Conservation (phyloP, 1,140 invertebrate genomes). For the Cotesia typhae region DNA sequence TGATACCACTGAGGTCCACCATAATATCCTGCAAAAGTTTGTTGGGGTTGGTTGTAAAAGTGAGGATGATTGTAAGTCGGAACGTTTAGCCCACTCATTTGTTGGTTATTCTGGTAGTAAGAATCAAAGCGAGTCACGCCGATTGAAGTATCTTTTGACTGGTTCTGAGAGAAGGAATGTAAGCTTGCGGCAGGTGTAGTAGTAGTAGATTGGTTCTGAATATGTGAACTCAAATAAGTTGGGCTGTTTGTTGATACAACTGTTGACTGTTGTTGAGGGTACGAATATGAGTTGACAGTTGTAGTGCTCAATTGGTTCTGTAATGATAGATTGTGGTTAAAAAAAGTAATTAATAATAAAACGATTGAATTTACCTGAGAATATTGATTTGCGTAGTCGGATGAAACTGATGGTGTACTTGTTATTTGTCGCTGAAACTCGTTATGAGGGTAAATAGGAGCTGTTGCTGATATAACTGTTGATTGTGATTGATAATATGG, state of each 20-base stretch:
- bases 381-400: too few species aligned
- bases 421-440: too few species aligned
- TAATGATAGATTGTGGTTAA: too few species aligned
- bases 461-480: background rate
- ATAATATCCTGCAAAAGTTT: background rate
- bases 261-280: too few species aligned
- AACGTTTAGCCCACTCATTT: background rate
- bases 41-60: too few species aligned
- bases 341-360: too few species aligned
- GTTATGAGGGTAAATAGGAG: background rate
- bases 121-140: background rate
- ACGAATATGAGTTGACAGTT: too few species aligned
- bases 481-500: background rate
- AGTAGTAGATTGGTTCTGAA: conserved; percentile 1
- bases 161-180: background rate
- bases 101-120: conserved; percentile 2
- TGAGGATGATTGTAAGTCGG: too few species aligned
- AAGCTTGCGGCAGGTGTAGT: background rate
- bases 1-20: conserved; percentile 4
- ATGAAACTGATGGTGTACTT: too few species aligned
- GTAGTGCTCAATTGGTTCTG: too few species aligned
- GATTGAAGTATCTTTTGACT: conserved; percentile 1
- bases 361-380: too few species aligned
- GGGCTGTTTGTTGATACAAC: background rate
- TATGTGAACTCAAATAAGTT: conserved; percentile 1